phyloP scores from a whole-genome alignment of 2,797 vertebrate species.

The Novumbra hubbsi region DNA sequence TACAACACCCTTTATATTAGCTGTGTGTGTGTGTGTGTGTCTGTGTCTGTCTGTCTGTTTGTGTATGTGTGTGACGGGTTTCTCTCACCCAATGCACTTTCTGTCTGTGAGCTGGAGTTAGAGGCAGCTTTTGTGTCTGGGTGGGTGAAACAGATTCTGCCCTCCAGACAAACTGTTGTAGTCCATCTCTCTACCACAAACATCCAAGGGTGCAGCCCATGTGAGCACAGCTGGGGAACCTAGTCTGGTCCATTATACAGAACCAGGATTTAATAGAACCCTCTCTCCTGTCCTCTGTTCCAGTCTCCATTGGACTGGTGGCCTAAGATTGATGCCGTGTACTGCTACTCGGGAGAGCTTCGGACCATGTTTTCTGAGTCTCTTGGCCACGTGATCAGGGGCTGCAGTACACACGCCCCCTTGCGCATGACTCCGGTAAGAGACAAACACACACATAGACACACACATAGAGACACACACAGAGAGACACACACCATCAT shows the following conservation, averaged over 20 bases:
- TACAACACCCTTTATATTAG: neutral
- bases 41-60: neutral
- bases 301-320: conserved; percentile 98
- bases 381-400: conserved; percentile 85
- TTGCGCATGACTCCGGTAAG: conserved; percentile 92
- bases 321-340: conserved; percentile 97
- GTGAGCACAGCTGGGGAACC: neutral
- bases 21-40: neutral
- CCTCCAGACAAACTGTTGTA: neutral
- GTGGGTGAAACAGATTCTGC: neutral
- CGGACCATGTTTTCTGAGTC: conserved; percentile 97
- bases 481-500: neutral
- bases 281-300: neutral
- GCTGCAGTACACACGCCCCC: conserved; percentile 81
- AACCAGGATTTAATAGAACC: neutral
- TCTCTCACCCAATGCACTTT: conserved; percentile 5
- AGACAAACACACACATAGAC: neutral
- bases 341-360: conserved; percentile 94
- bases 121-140: neutral
- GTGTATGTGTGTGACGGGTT: neutral
- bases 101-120: conserved; percentile 7
- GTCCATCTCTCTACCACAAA: neutral
- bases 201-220: neutral
- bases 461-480: neutral
- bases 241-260: too few species aligned